Conservation (phyloP, 2,888 invertebrate genomes). For the Lithophane ornitopus region DNA sequence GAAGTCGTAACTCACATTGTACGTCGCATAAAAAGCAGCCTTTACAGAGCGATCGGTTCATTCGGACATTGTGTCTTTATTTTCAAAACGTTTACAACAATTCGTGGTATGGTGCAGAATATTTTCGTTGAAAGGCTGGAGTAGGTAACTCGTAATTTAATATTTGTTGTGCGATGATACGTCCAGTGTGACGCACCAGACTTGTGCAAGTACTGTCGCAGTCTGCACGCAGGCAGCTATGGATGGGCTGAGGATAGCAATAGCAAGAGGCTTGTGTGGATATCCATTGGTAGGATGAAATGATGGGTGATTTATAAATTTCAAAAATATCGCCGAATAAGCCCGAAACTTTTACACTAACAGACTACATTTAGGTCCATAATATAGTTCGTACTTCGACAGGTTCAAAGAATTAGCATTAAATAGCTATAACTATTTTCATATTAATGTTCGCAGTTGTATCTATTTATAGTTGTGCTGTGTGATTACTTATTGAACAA, state of each 20-base stretch:
- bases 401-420: conserved; percentile 27
- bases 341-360: conserved; percentile 1
- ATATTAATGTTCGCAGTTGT: conserved; percentile 48
- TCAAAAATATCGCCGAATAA: not conserved
- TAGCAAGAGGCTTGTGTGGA: not conserved
- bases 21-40: conserved; percentile 8
- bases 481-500: conserved; percentile 49
- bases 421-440: conserved; percentile 46
- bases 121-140: conserved; percentile 37
- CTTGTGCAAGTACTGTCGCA: not conserved
- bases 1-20: not conserved
- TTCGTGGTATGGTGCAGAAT: conserved; percentile 9
- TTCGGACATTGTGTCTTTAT: conserved; percentile 54
- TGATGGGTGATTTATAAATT: not conserved
- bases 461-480: conserved; percentile 30
- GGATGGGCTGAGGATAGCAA: not conserved
- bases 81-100: conserved; percentile 30
- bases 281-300: not conserved
- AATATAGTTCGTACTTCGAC: conserved; percentile 22
- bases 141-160: conserved; percentile 15
- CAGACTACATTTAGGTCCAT: not conserved
- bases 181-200: not conserved
- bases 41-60: conserved; percentile 28
- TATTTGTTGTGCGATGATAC: conserved; percentile 13
- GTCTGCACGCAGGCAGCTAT: not conserved